Base-by-base conservation (phyloP, 2,888 invertebrate genomes). In the Bellardia bayeri region DNA sequence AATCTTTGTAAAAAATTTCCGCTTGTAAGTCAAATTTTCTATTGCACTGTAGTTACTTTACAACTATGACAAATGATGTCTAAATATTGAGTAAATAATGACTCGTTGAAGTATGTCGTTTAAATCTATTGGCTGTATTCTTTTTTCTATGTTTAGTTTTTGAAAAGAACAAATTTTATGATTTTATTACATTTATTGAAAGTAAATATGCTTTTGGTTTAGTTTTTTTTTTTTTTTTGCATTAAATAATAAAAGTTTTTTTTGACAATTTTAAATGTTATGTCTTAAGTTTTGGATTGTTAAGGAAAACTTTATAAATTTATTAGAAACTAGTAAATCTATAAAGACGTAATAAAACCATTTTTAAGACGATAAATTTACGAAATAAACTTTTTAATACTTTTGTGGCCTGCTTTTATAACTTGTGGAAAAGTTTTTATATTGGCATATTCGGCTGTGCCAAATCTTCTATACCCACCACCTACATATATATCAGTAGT, bases 81-180 rank as follows among this genome's bases (percentile, higher is more conserved):
- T 61, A 33, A 33, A 61, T 61, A 61, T 64, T 54, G 54, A 56
- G 66, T 78, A 78, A 64, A 66, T 78, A 78, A 78, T 78, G 56
- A 66, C 76, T 78, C 66, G 54, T 42, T 37, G 16, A 16, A 76
- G 7, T 37, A 37, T 23, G 23, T 1, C 0, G 13, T 40, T 9
- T 3, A 40, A 40, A 9, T n/a, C 37, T 64, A n/a, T 63, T 64
- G 51, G 42, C 2, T 2, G 13, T 40, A n/a, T 45, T 8, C 9
- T 37, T 49, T 4, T n/a, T 2, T 13, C 4, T 51, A 1, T 37
- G n/a, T 71, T 54, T 23, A n/a, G 40, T 56, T 71, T 51, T 54
- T 9, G 13, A 37, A 37, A 33, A 71, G 16, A 71, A 33, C 54
- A 71, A 71, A 42, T 71, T 64, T 64, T 64, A 64, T 64, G 63